phyloP scores from a whole-genome alignment of 2,888 invertebrate genomes.

The Morpho achilles region DNA sequence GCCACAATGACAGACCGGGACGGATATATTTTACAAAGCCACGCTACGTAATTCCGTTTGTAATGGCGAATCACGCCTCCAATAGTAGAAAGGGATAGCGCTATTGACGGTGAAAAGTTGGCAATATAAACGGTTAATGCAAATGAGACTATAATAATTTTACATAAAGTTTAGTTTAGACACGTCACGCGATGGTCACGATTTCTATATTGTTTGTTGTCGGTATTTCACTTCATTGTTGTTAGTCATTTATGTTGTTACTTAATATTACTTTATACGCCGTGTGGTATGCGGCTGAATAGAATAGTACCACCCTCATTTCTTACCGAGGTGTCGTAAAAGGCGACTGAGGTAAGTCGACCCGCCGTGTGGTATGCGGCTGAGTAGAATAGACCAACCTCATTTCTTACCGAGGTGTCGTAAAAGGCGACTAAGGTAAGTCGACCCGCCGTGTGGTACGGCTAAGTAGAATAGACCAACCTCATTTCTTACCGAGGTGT shows the following conservation, averaged over 20 bases:
- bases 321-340: no score
- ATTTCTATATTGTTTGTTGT: slow-evolving; percentile 60
- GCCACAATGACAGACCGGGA: slow-evolving; percentile 60
- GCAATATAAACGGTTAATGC: slow-evolving; percentile 45
- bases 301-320: no score
- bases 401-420: no score
- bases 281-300: no score
- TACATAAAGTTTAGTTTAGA: slow-evolving; percentile 46
- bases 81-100: slow-evolving; percentile 62
- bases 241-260: slow-evolving; percentile 44
- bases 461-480: no score
- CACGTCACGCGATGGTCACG: slow-evolving; percentile 44
- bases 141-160: slow-evolving; percentile 51
- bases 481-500: no score
- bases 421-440: no score
- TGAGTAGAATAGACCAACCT: no score
- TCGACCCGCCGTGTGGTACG: no score
- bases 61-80: slow-evolving; percentile 75
- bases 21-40: slow-evolving; percentile 56
- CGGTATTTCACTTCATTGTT: slow-evolving; percentile 65
- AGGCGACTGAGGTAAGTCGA: no score
- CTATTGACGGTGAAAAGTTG: slow-evolving; percentile 68
- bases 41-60: slow-evolving; percentile 56
- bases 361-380: no score
- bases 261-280: slow-evolving; percentile 23